phyloP scores from a whole-genome alignment of 2,888 invertebrate genomes.

The Lissonota sp. region DNA sequence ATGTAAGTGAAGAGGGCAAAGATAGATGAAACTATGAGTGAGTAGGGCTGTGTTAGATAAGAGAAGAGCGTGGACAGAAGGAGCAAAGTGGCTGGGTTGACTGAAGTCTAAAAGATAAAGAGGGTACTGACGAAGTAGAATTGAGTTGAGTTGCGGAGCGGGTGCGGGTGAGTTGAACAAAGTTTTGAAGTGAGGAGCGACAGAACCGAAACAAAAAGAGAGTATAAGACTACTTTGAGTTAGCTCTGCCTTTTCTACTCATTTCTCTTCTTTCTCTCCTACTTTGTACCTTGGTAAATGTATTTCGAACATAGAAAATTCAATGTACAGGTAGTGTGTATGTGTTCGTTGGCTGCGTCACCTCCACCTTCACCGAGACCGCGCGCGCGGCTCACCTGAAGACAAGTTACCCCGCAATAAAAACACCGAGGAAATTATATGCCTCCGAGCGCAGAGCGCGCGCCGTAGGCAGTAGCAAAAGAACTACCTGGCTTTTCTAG shows the following conservation, averaged over 20 bases:
- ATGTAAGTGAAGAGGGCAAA: slow-evolving; percentile 57
- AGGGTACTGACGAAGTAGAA: slow-evolving; percentile 35
- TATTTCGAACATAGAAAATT: neutral
- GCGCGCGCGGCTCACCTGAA: slow-evolving; percentile 81
- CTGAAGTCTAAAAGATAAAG: slow-evolving; percentile 65
- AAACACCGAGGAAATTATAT: slow-evolving; percentile 83
- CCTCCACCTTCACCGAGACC: slow-evolving; percentile 80
- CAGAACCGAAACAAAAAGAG: slow-evolving; percentile 65
- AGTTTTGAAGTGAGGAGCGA: slow-evolving; percentile 20
- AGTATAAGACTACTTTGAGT: slow-evolving; percentile 81
- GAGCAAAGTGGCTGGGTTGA: slow-evolving; percentile 59
- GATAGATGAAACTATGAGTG: slow-evolving; percentile 56
- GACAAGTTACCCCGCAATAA: slow-evolving; percentile 84
- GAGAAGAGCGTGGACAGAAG: slow-evolving; percentile 36
- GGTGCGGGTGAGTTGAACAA: slow-evolving; percentile 47
- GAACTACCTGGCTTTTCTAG: slow-evolving; percentile 80
- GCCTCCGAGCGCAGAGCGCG: slow-evolving; percentile 77
- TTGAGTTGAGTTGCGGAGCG: slow-evolving; percentile 50
- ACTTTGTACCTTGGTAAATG: slow-evolving; percentile 5
- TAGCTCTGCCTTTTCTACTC: slow-evolving; percentile 82
- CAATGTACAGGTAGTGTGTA: slow-evolving; percentile 5
- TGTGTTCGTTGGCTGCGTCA: slow-evolving; percentile 69
- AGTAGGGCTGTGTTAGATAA: slow-evolving; percentile 68
- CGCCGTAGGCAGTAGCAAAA: slow-evolving; percentile 74
- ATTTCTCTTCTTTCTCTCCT: slow-evolving; percentile 57